Percentiles rank a stretch among this genome's conserved stretches.
Conservation (phyloP, 1,140 invertebrate genomes). For the Popillia japonica region DNA sequence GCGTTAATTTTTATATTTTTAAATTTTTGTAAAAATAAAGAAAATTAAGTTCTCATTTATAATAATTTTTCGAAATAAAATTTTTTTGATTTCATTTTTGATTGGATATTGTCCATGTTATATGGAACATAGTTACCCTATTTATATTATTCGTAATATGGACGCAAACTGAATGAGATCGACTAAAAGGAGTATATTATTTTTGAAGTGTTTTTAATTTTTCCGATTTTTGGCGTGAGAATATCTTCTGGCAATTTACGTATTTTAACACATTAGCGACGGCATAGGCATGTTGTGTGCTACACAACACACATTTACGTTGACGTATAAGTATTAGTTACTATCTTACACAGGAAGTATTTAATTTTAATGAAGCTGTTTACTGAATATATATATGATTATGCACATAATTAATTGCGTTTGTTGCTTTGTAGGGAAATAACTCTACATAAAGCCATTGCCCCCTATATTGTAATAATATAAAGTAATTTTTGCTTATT, state of each 20-base stretch:
- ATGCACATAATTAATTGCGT: too few relatives aligned
- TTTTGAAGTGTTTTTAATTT: not conserved
- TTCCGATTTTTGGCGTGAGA: not conserved
- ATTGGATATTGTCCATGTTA: conserved; percentile 27
- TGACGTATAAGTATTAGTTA: too few relatives aligned
- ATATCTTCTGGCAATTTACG: not conserved
- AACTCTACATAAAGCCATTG: too few relatives aligned
- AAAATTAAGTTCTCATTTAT: conserved; percentile 16
- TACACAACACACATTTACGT: too few relatives aligned
- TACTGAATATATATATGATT: too few relatives aligned
- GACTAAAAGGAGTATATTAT: conserved; percentile 12
- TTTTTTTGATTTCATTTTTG: conserved; percentile 24
- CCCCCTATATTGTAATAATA: too few relatives aligned
- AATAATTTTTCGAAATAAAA: conserved; percentile 33
- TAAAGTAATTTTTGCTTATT: too few relatives aligned
- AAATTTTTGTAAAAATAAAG: not conserved
- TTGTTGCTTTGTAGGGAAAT: too few relatives aligned
- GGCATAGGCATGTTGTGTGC: too few relatives aligned
- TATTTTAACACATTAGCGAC: not conserved
- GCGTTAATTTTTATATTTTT: conserved; percentile 35
- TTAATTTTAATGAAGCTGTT: too few relatives aligned
- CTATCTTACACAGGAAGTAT: too few relatives aligned
- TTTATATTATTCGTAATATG: conserved; percentile 20
- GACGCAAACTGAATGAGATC: conserved; percentile 2
- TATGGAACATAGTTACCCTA: conserved; percentile 37